Evolutionary conservation across 2,113 vertebrate genomes (phyloP).

Genomic region (Gnathonemus echidnorhynchus): DNA sequence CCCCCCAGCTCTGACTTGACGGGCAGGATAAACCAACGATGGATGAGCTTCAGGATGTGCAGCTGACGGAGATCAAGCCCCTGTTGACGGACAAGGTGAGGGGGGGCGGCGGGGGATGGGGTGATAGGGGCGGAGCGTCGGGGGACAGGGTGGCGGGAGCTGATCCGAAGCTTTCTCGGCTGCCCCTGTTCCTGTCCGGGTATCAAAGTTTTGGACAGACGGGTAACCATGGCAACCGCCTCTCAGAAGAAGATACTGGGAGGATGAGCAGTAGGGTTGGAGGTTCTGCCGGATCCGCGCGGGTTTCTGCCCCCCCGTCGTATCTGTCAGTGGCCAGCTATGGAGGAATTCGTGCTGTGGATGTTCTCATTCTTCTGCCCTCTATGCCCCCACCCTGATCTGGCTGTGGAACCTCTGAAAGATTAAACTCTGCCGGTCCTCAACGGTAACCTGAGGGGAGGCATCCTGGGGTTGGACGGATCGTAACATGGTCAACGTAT

Average conservation of each 20-base stretch:
- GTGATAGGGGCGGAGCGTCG: background rate
- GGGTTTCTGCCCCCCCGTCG: background rate
- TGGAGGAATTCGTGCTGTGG: background rate
- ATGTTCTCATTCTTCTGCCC: background rate
- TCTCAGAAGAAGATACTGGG: background rate
- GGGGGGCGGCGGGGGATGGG: background rate
- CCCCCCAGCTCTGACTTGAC: slow-evolving; percentile 24
- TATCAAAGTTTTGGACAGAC: background rate
- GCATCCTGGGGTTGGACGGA: background rate
- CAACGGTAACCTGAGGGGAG: background rate
- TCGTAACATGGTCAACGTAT: background rate
- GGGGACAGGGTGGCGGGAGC: background rate
- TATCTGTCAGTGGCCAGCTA: background rate
- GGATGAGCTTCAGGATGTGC: slow-evolving; percentile 92
- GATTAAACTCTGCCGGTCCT: background rate
- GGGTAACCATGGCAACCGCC: slow-evolving; percentile 31
- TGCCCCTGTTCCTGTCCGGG: background rate
- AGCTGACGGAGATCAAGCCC: slow-evolving; percentile 90
- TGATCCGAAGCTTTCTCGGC: background rate
- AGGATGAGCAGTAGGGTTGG: background rate
- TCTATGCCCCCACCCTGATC: background rate
- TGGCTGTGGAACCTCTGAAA: background rate
- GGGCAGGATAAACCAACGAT: slow-evolving; percentile 50
- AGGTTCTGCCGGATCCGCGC: background rate
- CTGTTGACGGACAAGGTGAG: slow-evolving; percentile 86